Evolutionary conservation across 30 jellyfish, hydroid and myxozoan genomes (phyloP), one percentile per base, ranked within the genome.

Genomic region (Hydractinia echinata): DNA sequence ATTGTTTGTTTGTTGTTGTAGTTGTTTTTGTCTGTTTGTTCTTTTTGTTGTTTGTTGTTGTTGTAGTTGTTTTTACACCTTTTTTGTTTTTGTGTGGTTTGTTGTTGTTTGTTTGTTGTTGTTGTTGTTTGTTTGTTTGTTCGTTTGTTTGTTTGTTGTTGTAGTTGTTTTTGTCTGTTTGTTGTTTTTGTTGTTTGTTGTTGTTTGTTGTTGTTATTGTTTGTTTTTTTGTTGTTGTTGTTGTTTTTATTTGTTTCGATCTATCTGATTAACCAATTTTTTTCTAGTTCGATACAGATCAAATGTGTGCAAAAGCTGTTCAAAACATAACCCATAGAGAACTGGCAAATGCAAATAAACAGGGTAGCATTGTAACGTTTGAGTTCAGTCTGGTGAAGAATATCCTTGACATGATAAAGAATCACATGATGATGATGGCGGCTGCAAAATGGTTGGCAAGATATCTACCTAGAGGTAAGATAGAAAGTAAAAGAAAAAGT

Each of bases 381-480:
- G 83, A 82, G 61, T 93, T 82, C 62, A 85, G 76, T 18, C 56
- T 82, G 3, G 87, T 93, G 18, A 81, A 81, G 69, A 87, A 86
- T 5, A 89, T 93, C 15, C 85, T 93, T 54, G 83, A 84, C 39
- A 84, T 79, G 54, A 81, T 93, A 1, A 48, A 80, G 14, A 80
- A 93, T 76, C 83, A 90, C 20, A 81, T 83, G 21, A 76, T 87
- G 84, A 89, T 90, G 55, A 76, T 93, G 54, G 95, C 95, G 15
- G 96, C 89, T 19, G 95, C 95, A 7, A 89, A 88, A 51, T 93
- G 99, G 99, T 85, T 87, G 19, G 99, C 99, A 13, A 87, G 85
- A 77, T 67, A 83, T 16, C 86, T 93, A 4, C 99, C 99, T 19
- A 66, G 87, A 51, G 99, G 99, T 93, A 54, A 20, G 85, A n/a